These are phyloP conservation scores for Mormyrops attenuatus DNA, from an alignment of 2,797 vertebrate species.

Conservation along the genomic window DNA sequence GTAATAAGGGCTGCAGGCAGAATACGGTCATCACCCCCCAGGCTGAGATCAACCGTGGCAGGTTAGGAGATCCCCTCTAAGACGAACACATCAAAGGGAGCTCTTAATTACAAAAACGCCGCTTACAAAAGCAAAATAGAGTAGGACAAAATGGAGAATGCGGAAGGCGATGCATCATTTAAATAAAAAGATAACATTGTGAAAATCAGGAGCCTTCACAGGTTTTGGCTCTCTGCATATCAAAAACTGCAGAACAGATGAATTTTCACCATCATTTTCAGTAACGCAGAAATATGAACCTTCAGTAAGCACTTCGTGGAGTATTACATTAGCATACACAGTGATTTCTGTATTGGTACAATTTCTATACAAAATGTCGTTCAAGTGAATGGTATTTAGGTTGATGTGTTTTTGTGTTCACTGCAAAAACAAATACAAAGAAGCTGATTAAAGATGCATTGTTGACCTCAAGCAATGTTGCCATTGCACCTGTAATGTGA, in stretches of 20 bases:
- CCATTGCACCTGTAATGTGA: neutral
- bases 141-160: neutral
- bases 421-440: neutral
- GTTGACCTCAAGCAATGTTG: constrained; percentile 1
- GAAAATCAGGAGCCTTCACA: neutral
- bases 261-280: neutral
- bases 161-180: neutral
- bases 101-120: neutral
- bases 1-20: neutral
- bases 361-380: neutral
- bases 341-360: neutral
- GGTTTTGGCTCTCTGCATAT: neutral
- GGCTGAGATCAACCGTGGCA: neutral
- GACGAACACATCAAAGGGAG: neutral
- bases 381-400: neutral
- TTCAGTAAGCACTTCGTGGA: neutral
- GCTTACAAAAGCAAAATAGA: neutral
- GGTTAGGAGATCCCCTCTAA: neutral
- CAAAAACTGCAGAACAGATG: neutral
- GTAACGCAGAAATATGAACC: neutral
- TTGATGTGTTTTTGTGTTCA: neutral
- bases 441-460: neutral
- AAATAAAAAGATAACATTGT: neutral
- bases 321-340: neutral
- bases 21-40: neutral